phyloP scores from a whole-genome alignment of 2,888 invertebrate genomes.

The Hymenopus coronatus region DNA sequence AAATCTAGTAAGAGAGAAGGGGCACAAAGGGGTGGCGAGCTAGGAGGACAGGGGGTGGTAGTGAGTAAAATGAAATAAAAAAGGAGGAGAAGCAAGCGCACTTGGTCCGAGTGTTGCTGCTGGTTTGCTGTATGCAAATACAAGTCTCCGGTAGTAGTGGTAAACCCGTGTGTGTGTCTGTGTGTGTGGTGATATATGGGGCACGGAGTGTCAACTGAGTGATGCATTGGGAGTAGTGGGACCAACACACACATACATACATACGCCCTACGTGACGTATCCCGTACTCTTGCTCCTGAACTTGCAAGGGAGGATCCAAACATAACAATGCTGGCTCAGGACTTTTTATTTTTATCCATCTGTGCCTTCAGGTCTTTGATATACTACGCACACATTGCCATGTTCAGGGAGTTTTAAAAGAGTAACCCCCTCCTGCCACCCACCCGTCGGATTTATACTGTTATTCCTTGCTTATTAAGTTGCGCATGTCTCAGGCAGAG shows the following conservation, averaged over 20 bases:
- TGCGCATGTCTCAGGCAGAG: not conserved
- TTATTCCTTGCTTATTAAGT: not conserved
- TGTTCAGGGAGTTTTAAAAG: not conserved
- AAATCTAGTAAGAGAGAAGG: conserved; percentile 43
- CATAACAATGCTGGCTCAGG: not conserved
- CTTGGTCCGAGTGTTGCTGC: conserved; percentile 42
- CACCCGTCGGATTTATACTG: not conserved
- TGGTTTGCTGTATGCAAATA: conserved; percentile 34
- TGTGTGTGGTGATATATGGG: conserved; percentile 49
- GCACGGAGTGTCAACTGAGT: conserved; percentile 52
- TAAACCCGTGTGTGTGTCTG: conserved; percentile 37
- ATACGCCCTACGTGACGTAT: conserved; percentile 27
- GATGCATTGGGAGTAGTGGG: conserved; percentile 49
- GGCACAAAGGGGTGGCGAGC: not conserved
- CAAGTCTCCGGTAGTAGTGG: conserved; percentile 38
- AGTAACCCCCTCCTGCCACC: not conserved
- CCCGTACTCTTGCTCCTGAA: not conserved
- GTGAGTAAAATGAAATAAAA: conserved; percentile 32
- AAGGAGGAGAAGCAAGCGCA: conserved; percentile 28
- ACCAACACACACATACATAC: conserved; percentile 16
- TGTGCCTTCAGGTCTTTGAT: not conserved
- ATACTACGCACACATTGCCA: not conserved
- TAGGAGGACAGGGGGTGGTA: conserved; percentile 5
- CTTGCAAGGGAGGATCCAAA: not conserved
- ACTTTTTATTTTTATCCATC: not conserved